Percentiles rank a stretch among this genome's conserved stretches.
phyloP scores from a whole-genome alignment of 2,113 vertebrate species.

The Xyliphius kryptos region DNA sequence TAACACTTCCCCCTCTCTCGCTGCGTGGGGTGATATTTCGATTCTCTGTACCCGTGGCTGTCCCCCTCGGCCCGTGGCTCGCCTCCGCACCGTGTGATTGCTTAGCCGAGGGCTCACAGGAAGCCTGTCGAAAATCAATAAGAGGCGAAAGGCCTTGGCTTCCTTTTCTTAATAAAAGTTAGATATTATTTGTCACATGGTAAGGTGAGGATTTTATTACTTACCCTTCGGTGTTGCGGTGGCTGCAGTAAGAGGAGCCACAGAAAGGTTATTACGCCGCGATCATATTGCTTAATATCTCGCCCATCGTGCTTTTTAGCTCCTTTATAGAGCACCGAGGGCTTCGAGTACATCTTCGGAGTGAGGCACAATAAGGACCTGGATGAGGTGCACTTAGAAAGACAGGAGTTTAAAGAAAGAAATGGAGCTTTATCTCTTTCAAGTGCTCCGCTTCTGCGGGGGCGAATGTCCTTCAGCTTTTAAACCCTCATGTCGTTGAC shows the following conservation, averaged over 20 bases:
- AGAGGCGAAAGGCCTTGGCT: constrained; percentile 79
- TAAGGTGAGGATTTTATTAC: constrained; percentile 84
- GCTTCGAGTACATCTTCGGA: constrained; percentile 25
- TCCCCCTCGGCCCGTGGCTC: no score
- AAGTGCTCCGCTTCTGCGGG: no score
- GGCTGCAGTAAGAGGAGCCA: constrained; percentile 77
- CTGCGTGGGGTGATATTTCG: no score
- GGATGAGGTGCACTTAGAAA: constrained; percentile 14
- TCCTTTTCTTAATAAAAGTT: constrained; percentile 91
- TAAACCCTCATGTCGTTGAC: no score
- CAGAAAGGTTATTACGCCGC: constrained; percentile 81
- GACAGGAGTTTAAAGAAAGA: no score
- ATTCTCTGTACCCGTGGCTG: no score
- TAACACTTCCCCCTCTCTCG: no score
- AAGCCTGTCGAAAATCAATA: constrained; percentile 87
- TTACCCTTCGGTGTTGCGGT: constrained; percentile 82
- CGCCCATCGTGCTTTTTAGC: constrained; percentile 39
- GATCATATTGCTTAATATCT: constrained; percentile 82
- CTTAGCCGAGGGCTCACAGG: constrained; percentile 12
- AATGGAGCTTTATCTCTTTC: background rate
- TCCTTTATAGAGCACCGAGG: constrained; percentile 32
- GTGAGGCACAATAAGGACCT: constrained; percentile 26
- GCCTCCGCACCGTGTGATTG: no score
- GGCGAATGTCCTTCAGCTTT: no score
- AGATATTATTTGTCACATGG: constrained; percentile 91